phyloP scores from a whole-genome alignment of 2,888 invertebrate species.

The Epistrophe eligans region DNA sequence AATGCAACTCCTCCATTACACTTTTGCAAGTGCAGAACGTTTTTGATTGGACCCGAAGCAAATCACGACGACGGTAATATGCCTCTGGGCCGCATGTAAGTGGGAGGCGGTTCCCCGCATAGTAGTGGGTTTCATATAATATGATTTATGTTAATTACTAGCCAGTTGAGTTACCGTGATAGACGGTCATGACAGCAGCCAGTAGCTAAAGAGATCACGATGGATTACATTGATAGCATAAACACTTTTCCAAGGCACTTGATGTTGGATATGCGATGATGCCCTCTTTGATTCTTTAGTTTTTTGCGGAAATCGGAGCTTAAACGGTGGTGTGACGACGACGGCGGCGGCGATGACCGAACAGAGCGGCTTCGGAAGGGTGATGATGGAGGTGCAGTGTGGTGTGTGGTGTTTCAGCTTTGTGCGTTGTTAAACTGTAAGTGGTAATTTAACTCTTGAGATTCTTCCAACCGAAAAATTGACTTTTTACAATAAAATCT shows the following conservation, averaged over 20 bases:
- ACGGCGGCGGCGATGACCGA: not conserved
- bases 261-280: constrained; percentile 1
- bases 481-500: constrained; percentile 68
- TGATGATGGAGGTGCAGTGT: not conserved
- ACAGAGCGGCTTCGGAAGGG: not conserved
- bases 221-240: constrained; percentile 63
- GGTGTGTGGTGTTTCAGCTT: not conserved
- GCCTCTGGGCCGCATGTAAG: constrained; percentile 67
- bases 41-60: constrained; percentile 74
- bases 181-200: constrained; percentile 75
- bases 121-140: constrained; percentile 71
- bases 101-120: constrained; percentile 65
- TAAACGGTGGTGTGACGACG: constrained; percentile 12
- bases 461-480: constrained; percentile 37
- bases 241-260: constrained; percentile 28
- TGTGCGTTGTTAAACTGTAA: constrained; percentile 26
- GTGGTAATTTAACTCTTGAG: constrained; percentile 40
- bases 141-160: constrained; percentile 76
- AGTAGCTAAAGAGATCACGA: constrained; percentile 74
- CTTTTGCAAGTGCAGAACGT: constrained; percentile 71
- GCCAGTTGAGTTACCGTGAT: constrained; percentile 69
- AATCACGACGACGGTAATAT: constrained; percentile 75
- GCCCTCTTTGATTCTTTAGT: not conserved
- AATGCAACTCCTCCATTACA: constrained; percentile 76
- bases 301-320: constrained; percentile 11